Evolutionary conservation across 1,140 invertebrate genomes (phyloP).

Genomic region (Drosophila ficusphila): DNA sequence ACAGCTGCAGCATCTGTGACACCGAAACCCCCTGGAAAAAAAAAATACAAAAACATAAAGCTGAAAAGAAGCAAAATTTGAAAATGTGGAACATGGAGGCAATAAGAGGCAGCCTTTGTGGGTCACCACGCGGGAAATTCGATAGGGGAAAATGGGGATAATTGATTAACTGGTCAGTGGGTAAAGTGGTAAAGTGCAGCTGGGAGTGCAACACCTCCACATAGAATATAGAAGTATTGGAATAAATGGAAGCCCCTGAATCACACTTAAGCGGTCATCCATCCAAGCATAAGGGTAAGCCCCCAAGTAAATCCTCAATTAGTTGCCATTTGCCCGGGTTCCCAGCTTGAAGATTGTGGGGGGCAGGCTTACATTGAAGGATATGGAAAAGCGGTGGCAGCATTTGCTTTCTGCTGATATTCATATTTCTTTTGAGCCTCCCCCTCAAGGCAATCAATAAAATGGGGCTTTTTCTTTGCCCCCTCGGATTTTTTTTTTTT

Average conservation of each 20-base stretch:
- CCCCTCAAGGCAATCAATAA: slow-evolving; percentile 27
- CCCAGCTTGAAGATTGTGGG: not conserved
- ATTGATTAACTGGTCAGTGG: slow-evolving; percentile 42
- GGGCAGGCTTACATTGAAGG: not conserved
- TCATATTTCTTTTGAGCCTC: slow-evolving; percentile 40
- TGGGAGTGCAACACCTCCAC: slow-evolving; percentile 19
- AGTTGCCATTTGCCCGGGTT: slow-evolving; percentile 26
- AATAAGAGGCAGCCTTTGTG: slow-evolving; percentile 34
- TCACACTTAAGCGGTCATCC: slow-evolving; percentile 42
- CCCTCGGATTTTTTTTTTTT: not conserved
- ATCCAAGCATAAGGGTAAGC: slow-evolving; percentile 20
- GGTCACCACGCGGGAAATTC: slow-evolving; percentile 26
- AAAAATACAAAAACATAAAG: not conserved
- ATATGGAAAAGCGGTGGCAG: not conserved
- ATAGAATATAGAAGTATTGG: too few relatives aligned
- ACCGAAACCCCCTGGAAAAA: slow-evolving; percentile 10
- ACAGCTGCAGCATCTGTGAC: slow-evolving; percentile 40
- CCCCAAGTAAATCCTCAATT: slow-evolving; percentile 36
- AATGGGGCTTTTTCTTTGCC: not conserved
- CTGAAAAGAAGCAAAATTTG: slow-evolving; percentile 11
- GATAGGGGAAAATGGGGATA: slow-evolving; percentile 16
- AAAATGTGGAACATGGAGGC: slow-evolving; percentile 45
- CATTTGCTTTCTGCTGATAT: slow-evolving; percentile 40
- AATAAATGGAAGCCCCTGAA: slow-evolving; percentile 38
- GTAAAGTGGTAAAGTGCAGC: slow-evolving; percentile 21